phyloP scores from a whole-genome alignment of 2,888 invertebrate species.

The Lasioglossum pauxillum region DNA sequence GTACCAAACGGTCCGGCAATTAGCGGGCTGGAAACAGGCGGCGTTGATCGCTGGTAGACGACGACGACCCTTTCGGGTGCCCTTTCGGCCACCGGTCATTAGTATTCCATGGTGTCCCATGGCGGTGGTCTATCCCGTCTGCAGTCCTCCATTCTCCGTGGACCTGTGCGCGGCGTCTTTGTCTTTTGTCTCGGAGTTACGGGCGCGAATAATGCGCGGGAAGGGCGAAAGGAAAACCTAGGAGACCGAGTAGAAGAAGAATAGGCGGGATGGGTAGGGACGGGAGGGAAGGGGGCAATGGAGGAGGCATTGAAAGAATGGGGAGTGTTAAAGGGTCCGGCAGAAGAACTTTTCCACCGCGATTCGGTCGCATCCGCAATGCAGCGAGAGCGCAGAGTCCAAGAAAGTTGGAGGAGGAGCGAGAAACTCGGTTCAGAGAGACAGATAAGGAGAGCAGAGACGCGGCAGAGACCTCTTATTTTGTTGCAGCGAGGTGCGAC shows the following conservation, averaged over 20 bases:
- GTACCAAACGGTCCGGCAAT: slow-evolving; percentile 18
- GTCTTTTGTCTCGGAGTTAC: slow-evolving; percentile 60
- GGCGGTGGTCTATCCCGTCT: neutral
- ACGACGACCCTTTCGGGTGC: neutral
- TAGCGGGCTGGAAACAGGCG: slow-evolving; percentile 2
- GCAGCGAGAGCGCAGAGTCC: slow-evolving; percentile 34
- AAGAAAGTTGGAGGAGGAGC: neutral
- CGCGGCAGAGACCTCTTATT: slow-evolving; percentile 50
- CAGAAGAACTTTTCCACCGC: slow-evolving; percentile 46
- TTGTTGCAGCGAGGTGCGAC: slow-evolving; percentile 63
- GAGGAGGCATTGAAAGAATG: slow-evolving; percentile 36
- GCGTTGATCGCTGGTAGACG: neutral
- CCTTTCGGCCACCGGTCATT: slow-evolving; percentile 33
- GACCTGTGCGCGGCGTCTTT: slow-evolving; percentile 32
- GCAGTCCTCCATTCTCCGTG: neutral
- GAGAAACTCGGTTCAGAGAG: neutral
- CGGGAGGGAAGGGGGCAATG: neutral
- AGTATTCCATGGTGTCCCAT: slow-evolving; percentile 54
- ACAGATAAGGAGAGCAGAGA: neutral
- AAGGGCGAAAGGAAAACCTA: slow-evolving; percentile 23
- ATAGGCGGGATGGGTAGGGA: neutral
- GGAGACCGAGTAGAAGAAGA: slow-evolving; percentile 31
- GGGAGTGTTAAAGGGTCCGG: slow-evolving; percentile 48
- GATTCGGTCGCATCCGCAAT: slow-evolving; percentile 65
- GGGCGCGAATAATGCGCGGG: slow-evolving; percentile 59